These are phyloP conservation scores for Lochmaea capreae DNA, from an alignment of 2,888 invertebrate genomes.

Conservation along the genomic window DNA sequence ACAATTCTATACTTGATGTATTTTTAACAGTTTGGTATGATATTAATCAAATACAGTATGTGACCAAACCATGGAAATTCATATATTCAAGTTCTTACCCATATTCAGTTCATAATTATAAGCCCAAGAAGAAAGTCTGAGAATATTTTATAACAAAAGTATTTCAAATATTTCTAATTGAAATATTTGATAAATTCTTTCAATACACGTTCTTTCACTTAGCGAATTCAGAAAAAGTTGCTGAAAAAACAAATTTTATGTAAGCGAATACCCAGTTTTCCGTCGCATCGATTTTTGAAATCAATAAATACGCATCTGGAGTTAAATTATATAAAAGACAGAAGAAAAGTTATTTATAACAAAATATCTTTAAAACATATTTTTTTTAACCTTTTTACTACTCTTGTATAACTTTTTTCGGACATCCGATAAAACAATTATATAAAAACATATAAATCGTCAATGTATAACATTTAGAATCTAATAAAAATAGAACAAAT, in stretches of 20 bases:
- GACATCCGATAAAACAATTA: neutral
- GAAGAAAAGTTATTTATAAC: neutral
- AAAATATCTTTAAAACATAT: neutral
- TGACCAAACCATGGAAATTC: no score
- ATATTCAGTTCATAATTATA: no score
- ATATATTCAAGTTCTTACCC: no score
- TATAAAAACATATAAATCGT: conserved; percentile 1
- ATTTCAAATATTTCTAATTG: neutral
- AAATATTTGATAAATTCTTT: neutral
- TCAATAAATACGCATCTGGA: no score
- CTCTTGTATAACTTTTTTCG: neutral
- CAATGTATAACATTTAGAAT: conserved; percentile 14
- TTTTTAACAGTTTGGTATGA: no score
- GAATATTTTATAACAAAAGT: no score
- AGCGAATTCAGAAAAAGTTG: neutral
- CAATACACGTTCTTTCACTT: neutral
- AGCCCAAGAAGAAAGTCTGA: no score
- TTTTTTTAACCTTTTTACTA: neutral
- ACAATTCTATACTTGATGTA: no score
- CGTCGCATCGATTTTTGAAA: no score
- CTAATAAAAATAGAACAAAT: neutral
- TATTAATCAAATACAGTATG: no score
- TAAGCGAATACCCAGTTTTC: no score
- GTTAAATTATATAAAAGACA: neutral
- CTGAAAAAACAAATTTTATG: no score